A percentile compares a stretch with the other conserved stretches of the same genome.
phyloP scores from a whole-genome alignment of 2,888 invertebrate genomes.

The Sylvicola cinctus region DNA sequence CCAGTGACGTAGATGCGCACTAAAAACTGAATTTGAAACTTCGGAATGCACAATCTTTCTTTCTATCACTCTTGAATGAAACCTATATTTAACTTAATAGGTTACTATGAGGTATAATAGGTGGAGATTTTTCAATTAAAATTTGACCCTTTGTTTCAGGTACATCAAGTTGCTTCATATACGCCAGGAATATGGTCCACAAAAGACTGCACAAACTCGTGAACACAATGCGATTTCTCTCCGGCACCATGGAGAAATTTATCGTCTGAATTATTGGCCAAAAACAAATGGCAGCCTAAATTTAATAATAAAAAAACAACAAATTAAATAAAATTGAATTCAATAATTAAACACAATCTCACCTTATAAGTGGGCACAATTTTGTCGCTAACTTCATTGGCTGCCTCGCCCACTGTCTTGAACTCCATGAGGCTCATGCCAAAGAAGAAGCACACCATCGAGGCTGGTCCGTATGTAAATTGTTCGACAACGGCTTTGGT shows the following conservation, averaged over 20 bases:
- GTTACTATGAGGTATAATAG: too few relatives aligned
- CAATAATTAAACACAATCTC: too few relatives aligned
- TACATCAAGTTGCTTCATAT: constrained; percentile 62
- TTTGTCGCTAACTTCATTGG: constrained; percentile 46
- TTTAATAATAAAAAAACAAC: too few relatives aligned
- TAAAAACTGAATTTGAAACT: too few relatives aligned
- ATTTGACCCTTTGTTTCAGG: too few relatives aligned
- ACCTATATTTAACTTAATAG: too few relatives aligned
- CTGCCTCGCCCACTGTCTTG: constrained; percentile 38
- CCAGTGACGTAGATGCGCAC: too few relatives aligned
- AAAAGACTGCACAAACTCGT: constrained; percentile 50
- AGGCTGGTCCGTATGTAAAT: constrained; percentile 51
- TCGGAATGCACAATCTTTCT: too few relatives aligned
- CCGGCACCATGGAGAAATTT: constrained; percentile 48
- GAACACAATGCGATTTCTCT: constrained; percentile 50
- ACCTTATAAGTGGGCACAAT: constrained; percentile 51
- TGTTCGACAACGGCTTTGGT: constrained; percentile 59
- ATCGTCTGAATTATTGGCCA: constrained; percentile 56
- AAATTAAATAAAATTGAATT: too few relatives aligned
- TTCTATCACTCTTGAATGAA: too few relatives aligned
- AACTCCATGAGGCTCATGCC: constrained; percentile 54
- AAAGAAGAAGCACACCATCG: constrained; percentile 58
- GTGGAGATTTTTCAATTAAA: too few relatives aligned
- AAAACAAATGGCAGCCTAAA: too few relatives aligned
- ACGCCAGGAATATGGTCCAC: constrained; percentile 59